Conservation (phyloP, 2,888 invertebrate species). For the Machimus atricapillus region DNA sequence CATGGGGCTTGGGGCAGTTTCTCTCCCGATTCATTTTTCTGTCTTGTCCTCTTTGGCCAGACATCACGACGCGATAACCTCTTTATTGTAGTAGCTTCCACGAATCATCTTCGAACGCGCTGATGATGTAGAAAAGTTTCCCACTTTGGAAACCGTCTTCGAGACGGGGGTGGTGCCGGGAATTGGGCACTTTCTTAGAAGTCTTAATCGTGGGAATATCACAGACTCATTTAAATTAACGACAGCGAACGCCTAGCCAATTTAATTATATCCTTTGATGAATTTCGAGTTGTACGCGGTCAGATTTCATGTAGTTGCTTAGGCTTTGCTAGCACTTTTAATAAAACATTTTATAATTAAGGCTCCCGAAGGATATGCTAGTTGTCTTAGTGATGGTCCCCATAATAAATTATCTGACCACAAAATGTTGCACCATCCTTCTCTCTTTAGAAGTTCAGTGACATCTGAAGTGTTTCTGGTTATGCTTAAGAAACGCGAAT, state of each 20-base stretch:
- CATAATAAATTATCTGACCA: background rate
- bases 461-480: background rate
- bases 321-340: background rate
- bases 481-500: background rate
- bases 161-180: background rate
- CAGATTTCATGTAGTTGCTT: background rate
- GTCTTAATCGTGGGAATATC: background rate
- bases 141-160: background rate
- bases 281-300: background rate
- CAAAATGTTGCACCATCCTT: background rate
- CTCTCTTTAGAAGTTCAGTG: background rate
- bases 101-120: background rate
- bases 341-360: background rate
- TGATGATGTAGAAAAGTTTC: background rate
- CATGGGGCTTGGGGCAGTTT: background rate
- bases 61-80: constrained; percentile 11
- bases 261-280: background rate
- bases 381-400: background rate
- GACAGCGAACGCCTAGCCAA: background rate
- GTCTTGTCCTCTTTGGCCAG: background rate
- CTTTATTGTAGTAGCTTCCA: background rate
- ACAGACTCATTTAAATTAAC: constrained; percentile 2
- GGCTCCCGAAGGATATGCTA: background rate
- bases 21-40: background rate
- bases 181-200: background rate